Evolutionary conservation across 2,113 vertebrate species (phyloP), one percentile per base, ranked within the genome.

Genomic region (Tenebrosternarchus preto): DNA sequence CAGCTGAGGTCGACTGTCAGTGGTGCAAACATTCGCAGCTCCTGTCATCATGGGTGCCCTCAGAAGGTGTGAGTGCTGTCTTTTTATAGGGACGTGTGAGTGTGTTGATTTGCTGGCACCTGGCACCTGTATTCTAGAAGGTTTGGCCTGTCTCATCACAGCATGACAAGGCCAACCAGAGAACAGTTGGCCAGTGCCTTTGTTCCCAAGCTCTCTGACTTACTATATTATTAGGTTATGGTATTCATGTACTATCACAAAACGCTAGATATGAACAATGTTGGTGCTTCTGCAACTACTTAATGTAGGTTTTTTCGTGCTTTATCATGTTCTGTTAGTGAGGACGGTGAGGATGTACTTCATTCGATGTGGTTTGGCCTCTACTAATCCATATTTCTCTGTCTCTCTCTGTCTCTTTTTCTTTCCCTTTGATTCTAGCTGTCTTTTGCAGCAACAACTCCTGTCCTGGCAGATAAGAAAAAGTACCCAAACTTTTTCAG

Each of bases 401-500:
- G 17, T 20, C 69, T 61, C 20, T 74, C 50, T 22, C 22, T 67
- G 1, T 70, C 5, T 20, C 9, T 53, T 67, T 78, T 39, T 73
- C 25, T 80, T 56, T 69, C 80, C 85, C 15, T 88, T 73, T 91
- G 83, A 1, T 88, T 89, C 27, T 93, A 99, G 98, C 94, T 99
- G 66, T 99, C 98, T 7, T 99, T 99, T 85, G 97, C 97, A 16
- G 98, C 98, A 53, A 99, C 98, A 79, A 99, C 98, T 0, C 98
- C 98, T 24, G 98, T 99, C 24, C 63, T 99, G 89, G 97, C 96
- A 2, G 98, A 99, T 91, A 98, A 96, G 93, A 99, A 99, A 90
- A 99, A 99, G 85, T 99, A 97, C 81, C 97, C 97, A 59, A 98
- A 98, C 89, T 99, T 99, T 94, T 99, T 99, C 91, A 95, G 98